Evolutionary conservation across 92 coral and sea anemone species (phyloP), one percentile per base, ranked within the genome.

Genomic region (Parazoanthus swiftii): DNA sequence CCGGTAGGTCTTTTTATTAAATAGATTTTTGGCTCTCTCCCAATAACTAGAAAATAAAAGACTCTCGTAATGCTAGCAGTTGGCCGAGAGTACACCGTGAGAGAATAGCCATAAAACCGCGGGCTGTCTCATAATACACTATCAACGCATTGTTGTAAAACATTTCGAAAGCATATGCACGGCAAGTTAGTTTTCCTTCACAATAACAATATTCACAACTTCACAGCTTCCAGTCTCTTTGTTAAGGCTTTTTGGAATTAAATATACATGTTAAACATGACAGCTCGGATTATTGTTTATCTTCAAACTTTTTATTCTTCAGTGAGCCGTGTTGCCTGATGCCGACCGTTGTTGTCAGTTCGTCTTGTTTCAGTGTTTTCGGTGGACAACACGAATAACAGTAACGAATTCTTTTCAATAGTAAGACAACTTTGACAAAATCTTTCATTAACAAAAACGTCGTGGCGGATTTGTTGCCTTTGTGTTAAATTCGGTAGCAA

Each of bases 211-310:
- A 25, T 68, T 59, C 70, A 26, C 86, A 82, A 29, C 6, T 42
- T 84, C 79, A 20, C 66, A 84, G 87, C 79, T 84, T 20, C 33
- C 8, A 70, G 13, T 74, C 79, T 84, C 79, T 84, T 84, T 84
- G 87, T 84, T 83, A 48, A 71, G 8, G 43, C 3, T 68, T 51
- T 48, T 74, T 11, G 51, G 87, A 56, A 84, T 84, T 84, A 71
- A 84, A 84, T 84, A 84, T 84, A 84, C 87, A 84, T 84, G 79
- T 46, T 46, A 63, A 84, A 70, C 39, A 33, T 48, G 66, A 84
- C 23, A 46, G 43, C 79, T 84, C 87, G 79, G 36, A 0, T 48
- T 16, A 25, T 33, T 84, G 43, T 33, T 72, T 84, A 21, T 23
- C 79, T 70, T 37, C 15, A 70, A 73, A 29, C 20, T 25, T 43